Conservation (phyloP, 2,797 vertebrate species). For the Leuciscus waleckii region DNA sequence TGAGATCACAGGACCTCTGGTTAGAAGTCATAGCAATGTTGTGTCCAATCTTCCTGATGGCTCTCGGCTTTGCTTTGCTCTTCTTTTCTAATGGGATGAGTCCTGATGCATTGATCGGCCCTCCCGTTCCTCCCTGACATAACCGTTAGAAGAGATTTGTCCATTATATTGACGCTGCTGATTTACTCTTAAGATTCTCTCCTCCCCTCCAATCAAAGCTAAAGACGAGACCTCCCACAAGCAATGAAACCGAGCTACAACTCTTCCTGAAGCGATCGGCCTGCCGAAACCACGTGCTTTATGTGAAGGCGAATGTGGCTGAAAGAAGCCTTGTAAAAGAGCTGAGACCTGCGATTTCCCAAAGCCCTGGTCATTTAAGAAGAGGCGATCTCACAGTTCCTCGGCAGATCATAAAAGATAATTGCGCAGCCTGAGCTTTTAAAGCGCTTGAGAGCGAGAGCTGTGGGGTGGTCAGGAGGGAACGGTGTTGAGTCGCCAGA, state of each 20-base stretch:
- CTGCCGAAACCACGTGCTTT: constrained; percentile 57
- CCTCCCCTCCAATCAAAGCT: constrained; percentile 23
- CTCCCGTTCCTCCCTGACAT: constrained; percentile 69
- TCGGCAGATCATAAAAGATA: constrained; percentile 86
- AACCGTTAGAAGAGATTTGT: constrained; percentile 65
- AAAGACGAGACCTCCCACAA: constrained; percentile 51
- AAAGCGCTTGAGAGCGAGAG: constrained; percentile 73
- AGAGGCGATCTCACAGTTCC: constrained; percentile 70
- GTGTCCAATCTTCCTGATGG: constrained; percentile 44
- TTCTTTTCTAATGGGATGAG: too few species aligned
- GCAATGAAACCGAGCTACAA: constrained; percentile 61
- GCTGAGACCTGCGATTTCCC: constrained; percentile 45
- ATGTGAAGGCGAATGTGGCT: constrained; percentile 27
- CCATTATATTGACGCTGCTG: constrained; percentile 65
- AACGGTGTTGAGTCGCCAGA: constrained; percentile 24
- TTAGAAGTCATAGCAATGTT: neutral
- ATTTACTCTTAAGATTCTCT: constrained; percentile 44
- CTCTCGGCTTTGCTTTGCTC: neutral
- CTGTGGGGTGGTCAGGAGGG: constrained; percentile 55
- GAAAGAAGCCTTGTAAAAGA: constrained; percentile 38
- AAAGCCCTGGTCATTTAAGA: constrained; percentile 42
- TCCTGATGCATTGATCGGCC: constrained; percentile 68
- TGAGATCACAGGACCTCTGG: neutral
- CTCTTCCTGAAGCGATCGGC: constrained; percentile 55
- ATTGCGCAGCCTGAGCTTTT: constrained; percentile 82